These are phyloP conservation scores for Magallana angulata DNA, from an alignment of 1,140 invertebrate genomes.

Conservation along the genomic window DNA sequence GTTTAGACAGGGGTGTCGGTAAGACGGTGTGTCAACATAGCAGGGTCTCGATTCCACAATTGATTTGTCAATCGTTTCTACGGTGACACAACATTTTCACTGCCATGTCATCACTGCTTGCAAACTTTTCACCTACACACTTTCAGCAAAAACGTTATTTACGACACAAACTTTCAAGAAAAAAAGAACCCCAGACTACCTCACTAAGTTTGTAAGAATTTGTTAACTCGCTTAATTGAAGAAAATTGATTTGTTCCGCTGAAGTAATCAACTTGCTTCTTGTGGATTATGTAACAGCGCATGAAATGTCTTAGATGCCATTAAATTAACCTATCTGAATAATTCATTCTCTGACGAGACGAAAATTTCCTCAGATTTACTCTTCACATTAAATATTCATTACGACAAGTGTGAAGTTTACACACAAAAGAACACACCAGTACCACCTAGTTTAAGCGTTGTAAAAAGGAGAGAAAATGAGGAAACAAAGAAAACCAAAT, in stretches of 20 bases:
- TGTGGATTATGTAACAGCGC: neutral
- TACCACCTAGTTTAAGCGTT: too few species aligned
- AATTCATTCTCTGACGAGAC: neutral
- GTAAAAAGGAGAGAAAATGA: too few species aligned
- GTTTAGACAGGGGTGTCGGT: neutral
- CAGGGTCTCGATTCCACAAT: neutral
- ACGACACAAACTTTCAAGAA: too few species aligned
- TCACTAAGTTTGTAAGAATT: too few species aligned
- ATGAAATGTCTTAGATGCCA: neutral
- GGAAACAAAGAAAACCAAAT: too few species aligned
- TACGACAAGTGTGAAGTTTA: neutral
- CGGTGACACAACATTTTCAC: neutral
- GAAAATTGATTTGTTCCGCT: too few species aligned
- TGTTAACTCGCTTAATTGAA: too few species aligned
- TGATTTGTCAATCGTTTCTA: constrained; percentile 21
- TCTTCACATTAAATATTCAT: constrained; percentile 18
- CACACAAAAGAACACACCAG: too few species aligned
- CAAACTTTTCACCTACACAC: neutral
- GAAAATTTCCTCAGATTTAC: neutral
- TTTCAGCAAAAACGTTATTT: too few species aligned
- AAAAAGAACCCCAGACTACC: too few species aligned
- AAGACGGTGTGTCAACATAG: constrained; percentile 1
- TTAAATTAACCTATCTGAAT: neutral
- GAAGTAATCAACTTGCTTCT: too few species aligned
- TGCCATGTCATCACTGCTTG: neutral